Conservation (phyloP, 2,113 vertebrate species). For the Zapornia atra region DNA sequence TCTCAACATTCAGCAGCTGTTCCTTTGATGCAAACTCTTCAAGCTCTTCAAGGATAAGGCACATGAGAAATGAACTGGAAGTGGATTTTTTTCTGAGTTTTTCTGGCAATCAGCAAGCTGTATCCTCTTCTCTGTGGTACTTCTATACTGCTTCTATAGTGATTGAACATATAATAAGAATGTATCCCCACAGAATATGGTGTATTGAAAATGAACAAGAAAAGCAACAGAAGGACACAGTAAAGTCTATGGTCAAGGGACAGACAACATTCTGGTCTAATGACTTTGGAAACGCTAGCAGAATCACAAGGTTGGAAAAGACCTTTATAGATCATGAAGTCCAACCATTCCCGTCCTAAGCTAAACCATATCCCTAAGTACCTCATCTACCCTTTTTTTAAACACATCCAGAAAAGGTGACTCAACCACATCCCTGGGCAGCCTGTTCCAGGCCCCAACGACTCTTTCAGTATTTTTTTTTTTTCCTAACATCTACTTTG, state of each 20-base stretch:
- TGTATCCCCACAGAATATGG: neutral
- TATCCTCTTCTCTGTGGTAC: neutral
- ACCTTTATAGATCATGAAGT: too few relatives aligned
- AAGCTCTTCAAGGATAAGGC: neutral
- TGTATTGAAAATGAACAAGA: neutral
- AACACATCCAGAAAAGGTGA: too few relatives aligned
- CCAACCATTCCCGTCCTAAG: too few relatives aligned
- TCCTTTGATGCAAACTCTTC: neutral
- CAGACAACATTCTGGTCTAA: neutral
- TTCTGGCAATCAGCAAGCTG: neutral
- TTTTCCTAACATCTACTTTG: too few relatives aligned
- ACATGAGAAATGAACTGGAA: neutral
- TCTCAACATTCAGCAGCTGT: neutral
- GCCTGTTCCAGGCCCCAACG: too few relatives aligned
- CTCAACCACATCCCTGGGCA: too few relatives aligned
- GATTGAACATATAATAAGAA: neutral
- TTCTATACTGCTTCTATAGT: neutral
- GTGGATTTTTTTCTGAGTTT: neutral
- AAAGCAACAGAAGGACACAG: neutral
- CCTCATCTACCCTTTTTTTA: too few relatives aligned
- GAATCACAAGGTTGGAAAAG: neutral
- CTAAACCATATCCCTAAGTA: too few relatives aligned
- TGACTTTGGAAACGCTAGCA: neutral
- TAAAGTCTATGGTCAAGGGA: neutral
- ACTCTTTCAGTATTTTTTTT: too few relatives aligned